Conservation (phyloP, 1,140 invertebrate species). For the Brachionus asplanchnoidis region DNA sequence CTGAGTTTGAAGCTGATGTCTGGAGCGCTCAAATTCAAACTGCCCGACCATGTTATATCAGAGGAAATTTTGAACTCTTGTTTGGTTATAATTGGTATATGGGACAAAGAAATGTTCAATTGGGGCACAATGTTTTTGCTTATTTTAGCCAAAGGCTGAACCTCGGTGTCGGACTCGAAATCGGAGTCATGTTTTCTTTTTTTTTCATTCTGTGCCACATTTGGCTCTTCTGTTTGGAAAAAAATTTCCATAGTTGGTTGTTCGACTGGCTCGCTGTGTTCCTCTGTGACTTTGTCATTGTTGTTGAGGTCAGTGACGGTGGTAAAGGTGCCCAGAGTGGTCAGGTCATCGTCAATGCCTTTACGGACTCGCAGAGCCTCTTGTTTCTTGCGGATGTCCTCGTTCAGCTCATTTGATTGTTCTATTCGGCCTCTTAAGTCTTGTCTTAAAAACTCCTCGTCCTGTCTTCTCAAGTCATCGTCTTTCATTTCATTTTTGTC, state of each 20-base stretch:
- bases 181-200: conserved; percentile 28
- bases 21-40: not conserved
- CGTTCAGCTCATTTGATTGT: not conserved
- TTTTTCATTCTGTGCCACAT: not conserved
- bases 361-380: not conserved
- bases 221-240: no score
- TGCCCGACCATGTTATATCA: not conserved
- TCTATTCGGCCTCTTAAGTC: not conserved
- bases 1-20: not conserved
- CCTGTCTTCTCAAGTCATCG: not conserved
- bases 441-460: not conserved
- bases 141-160: not conserved
- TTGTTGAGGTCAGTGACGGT: not conserved
- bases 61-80: not conserved
- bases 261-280: not conserved
- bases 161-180: not conserved
- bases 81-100: not conserved
- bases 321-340: not conserved
- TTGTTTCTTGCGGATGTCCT: not conserved
- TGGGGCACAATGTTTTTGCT: not conserved
- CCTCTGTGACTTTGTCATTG: not conserved
- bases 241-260: not conserved
- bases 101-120: not conserved
- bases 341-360: conserved; percentile 6
- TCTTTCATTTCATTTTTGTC: conserved; percentile 19